Evolutionary conservation across 2,888 invertebrate genomes (phyloP).

Genomic region (Diabrotica balteata): DNA sequence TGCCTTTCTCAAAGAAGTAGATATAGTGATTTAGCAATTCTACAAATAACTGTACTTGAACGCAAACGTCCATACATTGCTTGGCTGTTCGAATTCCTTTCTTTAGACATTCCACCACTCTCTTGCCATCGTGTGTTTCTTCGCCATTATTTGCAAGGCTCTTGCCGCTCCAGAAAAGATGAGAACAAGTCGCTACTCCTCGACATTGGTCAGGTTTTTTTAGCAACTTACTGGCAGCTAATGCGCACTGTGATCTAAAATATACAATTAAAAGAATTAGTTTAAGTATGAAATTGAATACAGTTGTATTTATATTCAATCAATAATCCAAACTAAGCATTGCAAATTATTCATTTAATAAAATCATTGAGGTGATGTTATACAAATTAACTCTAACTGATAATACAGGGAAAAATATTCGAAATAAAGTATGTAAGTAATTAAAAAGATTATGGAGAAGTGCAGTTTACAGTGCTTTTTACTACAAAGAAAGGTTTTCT

Average conservation of each 20-base stretch:
- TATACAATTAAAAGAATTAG: background rate
- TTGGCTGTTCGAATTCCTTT: conserved; percentile 96
- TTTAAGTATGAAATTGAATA: background rate
- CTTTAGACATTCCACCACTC: conserved; percentile 93
- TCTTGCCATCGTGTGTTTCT: conserved; percentile 86
- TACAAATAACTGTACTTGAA: conserved; percentile 91
- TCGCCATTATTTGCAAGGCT: conserved; percentile 57
- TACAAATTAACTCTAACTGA: no score
- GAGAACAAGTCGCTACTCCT: conserved; percentile 91
- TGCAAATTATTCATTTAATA: no score
- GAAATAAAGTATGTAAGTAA: no score
- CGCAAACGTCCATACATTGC: conserved; percentile 96
- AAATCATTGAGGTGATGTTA: no score
- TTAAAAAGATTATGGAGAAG: no score
- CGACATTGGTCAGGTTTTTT: conserved; percentile 99
- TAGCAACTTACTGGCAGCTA: conserved; percentile 90
- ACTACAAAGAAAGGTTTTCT: no score
- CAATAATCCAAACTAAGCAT: background rate
- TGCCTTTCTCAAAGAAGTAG: conserved; percentile 88
- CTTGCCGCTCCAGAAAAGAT: conserved; percentile 96
- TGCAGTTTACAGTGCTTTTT: no score
- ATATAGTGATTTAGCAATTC: conserved; percentile 94
- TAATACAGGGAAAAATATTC: no score
- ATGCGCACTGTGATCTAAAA: conserved; percentile 86
- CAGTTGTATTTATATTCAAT: no score